A percentile compares a stretch with the other conserved stretches of the same genome.
Evolutionary conservation across 2,888 invertebrate species (phyloP).

Genomic region (Lithodes maja): DNA sequence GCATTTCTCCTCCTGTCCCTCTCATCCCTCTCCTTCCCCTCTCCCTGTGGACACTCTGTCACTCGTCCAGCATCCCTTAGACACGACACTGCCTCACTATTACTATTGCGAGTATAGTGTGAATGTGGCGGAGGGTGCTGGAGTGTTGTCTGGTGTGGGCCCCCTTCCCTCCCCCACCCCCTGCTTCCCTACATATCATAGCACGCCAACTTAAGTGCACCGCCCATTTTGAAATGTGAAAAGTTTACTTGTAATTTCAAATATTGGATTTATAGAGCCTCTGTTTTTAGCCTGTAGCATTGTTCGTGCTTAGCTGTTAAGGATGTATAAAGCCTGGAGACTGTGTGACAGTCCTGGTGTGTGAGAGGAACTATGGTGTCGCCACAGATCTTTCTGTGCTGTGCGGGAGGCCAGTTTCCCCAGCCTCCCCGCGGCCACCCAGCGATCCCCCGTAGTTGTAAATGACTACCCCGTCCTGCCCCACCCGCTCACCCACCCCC

Average conservation of each 20-base stretch:
- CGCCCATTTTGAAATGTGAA: constrained; percentile 39
- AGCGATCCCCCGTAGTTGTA: constrained; percentile 54
- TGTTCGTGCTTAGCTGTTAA: constrained; percentile 63
- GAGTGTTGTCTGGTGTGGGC: not conserved
- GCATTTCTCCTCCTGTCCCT: constrained; percentile 26
- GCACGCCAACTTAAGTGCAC: constrained; percentile 47
- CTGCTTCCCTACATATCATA: constrained; percentile 13
- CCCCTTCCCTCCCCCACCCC: not conserved
- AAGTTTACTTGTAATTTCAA: constrained; percentile 45
- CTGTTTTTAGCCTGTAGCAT: constrained; percentile 55
- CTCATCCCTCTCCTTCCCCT: not conserved
- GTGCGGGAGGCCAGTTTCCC: constrained; percentile 26
- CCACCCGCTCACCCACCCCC: constrained; percentile 24
- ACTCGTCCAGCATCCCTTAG: not conserved
- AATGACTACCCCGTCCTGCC: constrained; percentile 40
- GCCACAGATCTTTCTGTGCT: constrained; percentile 53
- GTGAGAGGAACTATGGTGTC: constrained; percentile 61
- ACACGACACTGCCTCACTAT: constrained; percentile 8
- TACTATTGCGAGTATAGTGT: not conserved
- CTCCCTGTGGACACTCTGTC: not conserved
- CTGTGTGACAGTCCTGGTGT: constrained; percentile 61
- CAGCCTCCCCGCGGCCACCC: constrained; percentile 28
- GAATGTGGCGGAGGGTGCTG: not conserved
- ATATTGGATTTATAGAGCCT: constrained; percentile 53
- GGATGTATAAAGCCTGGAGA: constrained; percentile 48